Evolutionary conservation across 2,797 vertebrate species (phyloP), one percentile per base, ranked within the genome.

Genomic region (Apodemus agrarius): DNA sequence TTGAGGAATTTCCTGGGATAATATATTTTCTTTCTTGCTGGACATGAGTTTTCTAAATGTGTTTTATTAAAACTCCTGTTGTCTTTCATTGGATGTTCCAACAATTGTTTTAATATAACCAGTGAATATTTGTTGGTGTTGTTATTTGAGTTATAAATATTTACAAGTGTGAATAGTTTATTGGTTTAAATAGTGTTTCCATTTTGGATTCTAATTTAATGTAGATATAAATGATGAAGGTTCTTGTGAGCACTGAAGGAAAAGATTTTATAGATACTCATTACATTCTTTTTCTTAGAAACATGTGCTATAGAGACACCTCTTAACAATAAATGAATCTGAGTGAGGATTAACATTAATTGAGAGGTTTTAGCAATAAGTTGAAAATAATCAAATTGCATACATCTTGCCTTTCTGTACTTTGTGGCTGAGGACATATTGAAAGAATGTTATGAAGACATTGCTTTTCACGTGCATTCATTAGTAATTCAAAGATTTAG

Each of bases 401-500:
- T 95, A 93, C 91, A 94, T 98, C 57, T 97, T 97, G 98, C 96
- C 93, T 98, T 97, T 96, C 95, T 79, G 98, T 97, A 93, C 96
- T 98, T 96, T 96, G 82, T 93, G 96, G 97, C 97, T 98, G 65
- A 97, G 85, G 81, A 95, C 94, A 97, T 90, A 96, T 67, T 97
- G 94, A 94, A 96, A 98, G 91, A 97, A 91, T 98, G 92, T 93
- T 98, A 98, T 97, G 96, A 98, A 98, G 98, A 98, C 98, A 96
- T 95, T 95, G 95, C 97, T 98, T 99, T 99, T 97, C 95, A 98
- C 93, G 98, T 46, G 74, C 65, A 0, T 98, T 99, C 98, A 99
- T 99, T 99, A 99, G 97, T 98, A 98, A 99, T 99, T 98, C 98
- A 99, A 98, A 98, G 98, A 98, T 98, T 98, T 98, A 98, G 98